Conservation (phyloP, 1,140 invertebrate genomes). For the Gonioctena quinquepunctata region DNA sequence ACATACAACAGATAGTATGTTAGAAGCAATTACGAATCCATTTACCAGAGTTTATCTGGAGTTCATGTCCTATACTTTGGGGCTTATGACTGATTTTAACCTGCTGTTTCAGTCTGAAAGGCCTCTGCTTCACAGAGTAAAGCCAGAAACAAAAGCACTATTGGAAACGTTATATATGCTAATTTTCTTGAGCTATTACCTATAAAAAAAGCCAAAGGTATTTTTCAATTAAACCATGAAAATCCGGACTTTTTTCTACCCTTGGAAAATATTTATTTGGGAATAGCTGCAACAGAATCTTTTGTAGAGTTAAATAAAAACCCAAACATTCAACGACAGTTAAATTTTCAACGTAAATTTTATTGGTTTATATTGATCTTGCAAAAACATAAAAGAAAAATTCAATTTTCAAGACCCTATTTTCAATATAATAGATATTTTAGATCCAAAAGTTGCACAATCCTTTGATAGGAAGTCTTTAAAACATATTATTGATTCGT, state of each 20-base stretch:
- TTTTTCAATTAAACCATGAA: conserved; percentile 16
- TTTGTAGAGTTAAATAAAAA: background rate
- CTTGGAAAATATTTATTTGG: conserved; percentile 18
- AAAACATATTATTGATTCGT: background rate
- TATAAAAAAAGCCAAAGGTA: conserved; percentile 7
- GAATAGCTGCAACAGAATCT: conserved; percentile 1
- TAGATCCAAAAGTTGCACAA: conserved; percentile 17
- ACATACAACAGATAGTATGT: conserved; percentile 47
- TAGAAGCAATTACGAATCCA: conserved; percentile 42
- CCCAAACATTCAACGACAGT: background rate
- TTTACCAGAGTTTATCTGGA: conserved; percentile 45
- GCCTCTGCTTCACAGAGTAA: conserved; percentile 42
- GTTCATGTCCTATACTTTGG: conserved; percentile 46
- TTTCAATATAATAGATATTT: conserved; percentile 8
- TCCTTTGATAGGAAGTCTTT: conserved; percentile 11
- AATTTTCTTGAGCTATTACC: conserved; percentile 19
- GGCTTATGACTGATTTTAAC: conserved; percentile 45
- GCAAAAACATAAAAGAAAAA: background rate
- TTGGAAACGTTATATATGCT: conserved; percentile 8
- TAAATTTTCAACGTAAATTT: background rate
- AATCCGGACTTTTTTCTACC: conserved; percentile 18
- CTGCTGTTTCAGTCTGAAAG: conserved; percentile 47
- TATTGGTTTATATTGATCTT: conserved; percentile 5
- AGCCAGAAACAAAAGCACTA: conserved; percentile 34
- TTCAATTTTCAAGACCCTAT: conserved; percentile 1